Conservation (phyloP, 2,797 vertebrate genomes). For the Pseudotriccus pelzelni region DNA sequence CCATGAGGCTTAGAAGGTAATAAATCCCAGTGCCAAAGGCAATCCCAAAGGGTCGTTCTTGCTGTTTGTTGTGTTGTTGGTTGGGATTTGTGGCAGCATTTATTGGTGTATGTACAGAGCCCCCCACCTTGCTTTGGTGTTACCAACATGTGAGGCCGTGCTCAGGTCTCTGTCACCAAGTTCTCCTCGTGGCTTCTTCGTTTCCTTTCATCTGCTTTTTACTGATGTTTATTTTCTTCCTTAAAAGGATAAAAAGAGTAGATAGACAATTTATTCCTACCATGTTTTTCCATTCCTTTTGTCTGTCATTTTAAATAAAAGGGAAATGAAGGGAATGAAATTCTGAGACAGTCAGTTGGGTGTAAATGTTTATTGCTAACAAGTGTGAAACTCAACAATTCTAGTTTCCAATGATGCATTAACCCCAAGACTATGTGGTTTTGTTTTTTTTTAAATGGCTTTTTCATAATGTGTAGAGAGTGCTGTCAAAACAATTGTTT, state of each 20-base stretch:
- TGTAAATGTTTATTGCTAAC: not conserved
- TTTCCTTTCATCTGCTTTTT: not conserved
- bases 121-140: not conserved
- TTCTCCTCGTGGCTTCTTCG: not conserved
- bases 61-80: not conserved
- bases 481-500: constrained; percentile 18
- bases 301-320: constrained; percentile 1
- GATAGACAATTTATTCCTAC: not conserved
- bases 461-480: not conserved
- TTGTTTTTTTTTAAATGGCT: not conserved
- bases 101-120: not conserved
- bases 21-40: not conserved
- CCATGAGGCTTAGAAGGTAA: not conserved
- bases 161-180: not conserved
- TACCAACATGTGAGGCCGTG: not conserved
- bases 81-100: not conserved
- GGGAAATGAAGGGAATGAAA: not conserved
- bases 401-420: not conserved
- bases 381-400: not conserved
- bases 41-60: not conserved
- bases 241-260: not conserved
- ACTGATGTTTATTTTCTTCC: not conserved
- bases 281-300: not conserved
- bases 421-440: not conserved
- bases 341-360: not conserved